Percentiles rank a stretch among this genome's conserved stretches.
Evolutionary conservation across 1,140 invertebrate genomes (phyloP).

Genomic region (Drosophila bifasciata): DNA sequence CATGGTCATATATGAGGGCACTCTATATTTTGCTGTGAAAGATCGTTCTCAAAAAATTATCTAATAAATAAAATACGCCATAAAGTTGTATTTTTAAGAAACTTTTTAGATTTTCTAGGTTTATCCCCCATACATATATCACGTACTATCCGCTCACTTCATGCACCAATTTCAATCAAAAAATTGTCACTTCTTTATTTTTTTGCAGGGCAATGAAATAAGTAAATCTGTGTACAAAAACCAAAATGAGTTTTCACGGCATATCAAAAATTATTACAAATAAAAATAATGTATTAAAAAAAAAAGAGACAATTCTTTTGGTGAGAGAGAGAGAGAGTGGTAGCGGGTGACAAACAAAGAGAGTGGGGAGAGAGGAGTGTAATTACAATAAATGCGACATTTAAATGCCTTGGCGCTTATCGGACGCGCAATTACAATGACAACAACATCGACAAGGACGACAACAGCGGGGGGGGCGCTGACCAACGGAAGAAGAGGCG

Average conservation of each 20-base stretch:
- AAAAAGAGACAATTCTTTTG: background rate
- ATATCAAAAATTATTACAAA: slow-evolving; percentile 63
- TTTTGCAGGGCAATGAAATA: background rate
- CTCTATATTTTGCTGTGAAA: too few species aligned
- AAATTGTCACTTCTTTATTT: background rate
- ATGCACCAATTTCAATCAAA: too few species aligned
- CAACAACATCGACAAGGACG: slow-evolving; percentile 43
- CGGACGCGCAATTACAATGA: slow-evolving; percentile 74
- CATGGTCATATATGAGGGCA: too few species aligned
- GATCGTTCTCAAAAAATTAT: background rate
- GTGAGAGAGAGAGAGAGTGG: background rate
- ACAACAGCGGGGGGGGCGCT: slow-evolving; percentile 6
- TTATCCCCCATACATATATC: too few species aligned
- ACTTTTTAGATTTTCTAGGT: too few species aligned
- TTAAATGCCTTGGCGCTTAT: slow-evolving; percentile 77
- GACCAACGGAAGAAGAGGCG: slow-evolving; percentile 11
- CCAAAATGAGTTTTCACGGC: slow-evolving; percentile 28
- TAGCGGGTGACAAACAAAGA: background rate
- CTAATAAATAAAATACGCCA: too few species aligned
- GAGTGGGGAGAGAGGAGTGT: slow-evolving; percentile 39
- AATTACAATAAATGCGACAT: slow-evolving; percentile 82
- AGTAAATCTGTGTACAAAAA: slow-evolving; percentile 21
- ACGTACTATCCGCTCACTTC: too few species aligned
- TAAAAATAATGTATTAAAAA: slow-evolving; percentile 30
- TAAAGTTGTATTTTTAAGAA: too few species aligned